A percentile compares a stretch with the other conserved stretches of the same genome.
Conservation (phyloP, 2,888 invertebrate genomes). For the Lepidochitona cinerea region DNA sequence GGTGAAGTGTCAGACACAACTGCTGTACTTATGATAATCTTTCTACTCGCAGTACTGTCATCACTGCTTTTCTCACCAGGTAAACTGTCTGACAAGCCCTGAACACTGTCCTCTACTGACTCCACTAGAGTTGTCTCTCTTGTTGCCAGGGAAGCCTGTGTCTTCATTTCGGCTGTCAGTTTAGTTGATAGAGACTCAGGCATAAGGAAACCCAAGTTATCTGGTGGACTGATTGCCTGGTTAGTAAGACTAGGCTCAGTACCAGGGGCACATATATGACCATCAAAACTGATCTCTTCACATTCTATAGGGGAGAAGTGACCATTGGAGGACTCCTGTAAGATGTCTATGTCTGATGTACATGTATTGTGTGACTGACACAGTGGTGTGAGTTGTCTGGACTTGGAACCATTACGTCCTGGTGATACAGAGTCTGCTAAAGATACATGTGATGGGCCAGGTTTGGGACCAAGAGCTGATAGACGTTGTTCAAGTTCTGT, state of each 20-base stretch:
- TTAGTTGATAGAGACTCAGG: constrained; percentile 56
- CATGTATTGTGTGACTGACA: background rate
- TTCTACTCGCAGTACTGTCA: constrained; percentile 22
- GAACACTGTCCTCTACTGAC: background rate
- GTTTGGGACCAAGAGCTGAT: background rate
- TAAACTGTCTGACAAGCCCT: constrained; percentile 21
- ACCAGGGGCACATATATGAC: background rate
- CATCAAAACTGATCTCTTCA: background rate
- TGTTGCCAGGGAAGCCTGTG: constrained; percentile 14
- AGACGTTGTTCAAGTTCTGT: background rate
- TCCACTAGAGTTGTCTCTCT: background rate
- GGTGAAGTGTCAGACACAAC: constrained; percentile 45
- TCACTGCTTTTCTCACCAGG: constrained; percentile 30
- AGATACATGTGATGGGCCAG: background rate
- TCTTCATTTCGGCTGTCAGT: constrained; percentile 49
- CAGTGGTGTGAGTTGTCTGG: background rate
- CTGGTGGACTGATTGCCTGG: constrained; percentile 9
- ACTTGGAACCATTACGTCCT: background rate
- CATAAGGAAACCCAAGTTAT: constrained; percentile 43
- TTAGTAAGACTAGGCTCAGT: background rate
- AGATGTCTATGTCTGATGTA: constrained; percentile 4
- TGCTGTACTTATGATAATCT: constrained; percentile 15
- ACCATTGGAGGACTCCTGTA: background rate
- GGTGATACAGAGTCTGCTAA: background rate
- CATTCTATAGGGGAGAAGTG: background rate